Evolutionary conservation across 1,140 invertebrate genomes (phyloP), one percentile per base, ranked within the genome.

Genomic region (Leptopilina clavipes): DNA sequence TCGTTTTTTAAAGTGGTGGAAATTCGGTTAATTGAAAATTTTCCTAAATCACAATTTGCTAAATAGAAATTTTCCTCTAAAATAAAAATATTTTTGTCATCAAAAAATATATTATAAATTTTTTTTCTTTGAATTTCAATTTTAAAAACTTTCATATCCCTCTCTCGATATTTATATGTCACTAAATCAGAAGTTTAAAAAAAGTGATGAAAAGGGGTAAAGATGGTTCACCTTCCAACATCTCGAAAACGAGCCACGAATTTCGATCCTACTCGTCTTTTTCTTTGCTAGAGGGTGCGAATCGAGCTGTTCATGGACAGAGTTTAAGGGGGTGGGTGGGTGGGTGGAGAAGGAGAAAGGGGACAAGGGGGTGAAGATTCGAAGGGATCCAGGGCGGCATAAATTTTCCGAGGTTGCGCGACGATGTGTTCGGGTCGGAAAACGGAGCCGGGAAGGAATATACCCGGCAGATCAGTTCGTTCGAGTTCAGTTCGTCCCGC

Each of bases 391-490:
- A 31, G 76, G 82, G 80, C 80, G 82, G 82, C 82, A 85, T 82
- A 82, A 86, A 85, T 85, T 84, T 84, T 82, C 83, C 76, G 85
- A 86, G 83, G 81, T 85, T 86, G 85, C 84, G 85, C 85, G 83
- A 77, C 79, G 73, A n/a, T 74, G 54, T 74, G 44, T 59, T 74
- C 54, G 54, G 73, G 59, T 74, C 76, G 77, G 80, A 82, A 79
- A 81, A 74, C 73, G 74, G 59, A 74, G 72, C 74, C 76, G 80
- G 76, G 82, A 85, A 83, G 78, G 74, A 75, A 75, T 75, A 59
- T 75, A 75, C 74, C 70, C 74, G 70, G 74, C 70, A 71, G 74
- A 75, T 75, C 74, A 75, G 74, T 71, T 75, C 45, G 70, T 70
- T 14, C 48, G 19, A 44, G 59, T 65, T 70, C 44, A 31, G 73